Base-by-base conservation (phyloP, 2,797 vertebrate genomes). In the Yasuhikotakia modesta region DNA sequence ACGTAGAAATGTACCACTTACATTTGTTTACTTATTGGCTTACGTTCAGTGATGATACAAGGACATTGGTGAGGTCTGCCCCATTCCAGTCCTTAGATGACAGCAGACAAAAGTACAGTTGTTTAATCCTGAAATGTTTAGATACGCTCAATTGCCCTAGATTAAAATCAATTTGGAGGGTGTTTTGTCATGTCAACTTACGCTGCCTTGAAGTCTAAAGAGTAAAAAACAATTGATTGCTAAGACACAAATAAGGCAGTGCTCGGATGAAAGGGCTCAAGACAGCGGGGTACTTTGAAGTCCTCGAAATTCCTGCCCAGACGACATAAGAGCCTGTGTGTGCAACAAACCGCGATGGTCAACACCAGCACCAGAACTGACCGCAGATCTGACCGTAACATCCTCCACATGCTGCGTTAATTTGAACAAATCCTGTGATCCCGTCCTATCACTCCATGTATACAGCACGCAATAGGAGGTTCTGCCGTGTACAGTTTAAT, bases 341-440 rank as follows among this genome's bases (percentile, higher is more conserved):
- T 48, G 39, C 53, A 48, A 65, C 19, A 35, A 60, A 55, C 7
- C 19, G 50, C 27, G 17, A 61, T 71, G 60, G 79, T 70, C 52
- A 57, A 76, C 60, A 66, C 50, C 32, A 75, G 52, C 53, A n/a
- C 50, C 64, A 58, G 12, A 24, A 48, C 64, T 63, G 21, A 52
- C 39, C 10, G 39, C 7, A 43, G 39, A 43, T 43, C 8, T 43
- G 39, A 43, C n/a, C 27, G 55, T 77, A 73, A 73, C 63, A 45
- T 48, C 14, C n/a, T 65, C 72, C 71, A 52, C 68, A 65, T 79
- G 58, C 58, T 64, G 68, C 8, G 74, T 58, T 60, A 50, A 64
- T 70, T 58, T 65, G 27, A 67, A 61, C 69, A 78, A 55, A 81
- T 63, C 69, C 63, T 32, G 30, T 65, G 48, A 67, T 76, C 67